A percentile compares a stretch with the other conserved stretches of the same genome.
phyloP scores from a whole-genome alignment of 1,140 invertebrate species.

The Cherax destructor region DNA sequence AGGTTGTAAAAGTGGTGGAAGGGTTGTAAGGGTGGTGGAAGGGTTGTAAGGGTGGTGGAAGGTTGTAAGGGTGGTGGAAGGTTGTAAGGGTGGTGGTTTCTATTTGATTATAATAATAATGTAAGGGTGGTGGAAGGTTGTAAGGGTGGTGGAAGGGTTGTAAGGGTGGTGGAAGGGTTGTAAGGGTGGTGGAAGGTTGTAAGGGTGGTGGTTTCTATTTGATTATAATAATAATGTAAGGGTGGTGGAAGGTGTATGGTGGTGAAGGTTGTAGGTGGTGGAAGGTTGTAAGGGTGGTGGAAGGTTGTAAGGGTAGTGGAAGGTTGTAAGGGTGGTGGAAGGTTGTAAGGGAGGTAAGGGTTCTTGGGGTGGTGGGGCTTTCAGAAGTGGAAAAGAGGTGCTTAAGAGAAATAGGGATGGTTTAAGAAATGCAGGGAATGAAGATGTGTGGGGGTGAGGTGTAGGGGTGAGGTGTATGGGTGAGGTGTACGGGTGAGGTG shows the following conservation, averaged over 20 bases:
- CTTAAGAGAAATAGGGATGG: too few relatives aligned
- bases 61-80: background rate
- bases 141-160: background rate
- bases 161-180: background rate
- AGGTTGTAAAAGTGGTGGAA: background rate
- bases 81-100: background rate
- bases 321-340: background rate
- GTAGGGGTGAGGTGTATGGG: too few relatives aligned
- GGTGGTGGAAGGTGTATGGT: too few relatives aligned
- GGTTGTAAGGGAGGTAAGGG: too few relatives aligned
- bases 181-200: background rate
- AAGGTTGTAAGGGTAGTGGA: background rate
- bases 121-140: background rate
- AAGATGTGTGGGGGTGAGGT: too few relatives aligned
- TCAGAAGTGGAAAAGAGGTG: too few relatives aligned
- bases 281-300: background rate
- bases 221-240: too few relatives aligned
- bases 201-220: background rate
- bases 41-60: background rate
- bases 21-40: background rate
- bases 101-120: too few relatives aligned
- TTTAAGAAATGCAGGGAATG: too few relatives aligned
- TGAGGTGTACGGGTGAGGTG: too few relatives aligned
- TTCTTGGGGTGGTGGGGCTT: too few relatives aligned
- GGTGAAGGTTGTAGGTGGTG: too few relatives aligned